Evolutionary conservation across 2,113 vertebrate genomes (phyloP).

Genomic region (Sapayoa aenigma): DNA sequence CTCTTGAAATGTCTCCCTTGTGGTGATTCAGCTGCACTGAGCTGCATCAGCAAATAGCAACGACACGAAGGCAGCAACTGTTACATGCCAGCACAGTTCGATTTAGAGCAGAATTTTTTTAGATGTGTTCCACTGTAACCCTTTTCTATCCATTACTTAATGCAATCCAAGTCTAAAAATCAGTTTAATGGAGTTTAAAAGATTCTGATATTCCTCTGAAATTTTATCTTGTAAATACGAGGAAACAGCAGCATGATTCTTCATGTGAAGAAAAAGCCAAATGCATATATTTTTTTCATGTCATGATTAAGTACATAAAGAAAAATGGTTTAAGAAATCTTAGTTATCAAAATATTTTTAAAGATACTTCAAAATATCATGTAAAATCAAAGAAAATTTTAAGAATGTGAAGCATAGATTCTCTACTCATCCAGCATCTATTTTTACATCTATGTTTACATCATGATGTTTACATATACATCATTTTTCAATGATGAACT

Average conservation of each 20-base stretch:
- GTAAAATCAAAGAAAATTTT: background rate
- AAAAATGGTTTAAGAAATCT: background rate
- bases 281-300: background rate
- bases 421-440: background rate
- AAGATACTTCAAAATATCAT: background rate
- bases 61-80: constrained; percentile 64
- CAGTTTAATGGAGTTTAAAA: background rate
- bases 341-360: background rate
- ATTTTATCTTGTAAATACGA: background rate
- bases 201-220: background rate
- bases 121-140: constrained; percentile 54
- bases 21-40: constrained; percentile 53
- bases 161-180: constrained; percentile 9
- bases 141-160: constrained; percentile 37
- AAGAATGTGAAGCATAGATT: background rate
- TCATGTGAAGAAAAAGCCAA: background rate
- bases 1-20: constrained; percentile 68
- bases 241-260: background rate
- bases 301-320: background rate
- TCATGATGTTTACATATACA: too few species aligned
- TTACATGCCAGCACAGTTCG: constrained; percentile 65
- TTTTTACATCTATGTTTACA: background rate
- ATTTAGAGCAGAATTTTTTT: constrained; percentile 63
- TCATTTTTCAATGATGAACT: background rate
- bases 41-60: constrained; percentile 70